Evolutionary conservation across 2,888 invertebrate genomes (phyloP), one percentile per base, ranked within the genome.

Genomic region (Diaperis boleti): DNA sequence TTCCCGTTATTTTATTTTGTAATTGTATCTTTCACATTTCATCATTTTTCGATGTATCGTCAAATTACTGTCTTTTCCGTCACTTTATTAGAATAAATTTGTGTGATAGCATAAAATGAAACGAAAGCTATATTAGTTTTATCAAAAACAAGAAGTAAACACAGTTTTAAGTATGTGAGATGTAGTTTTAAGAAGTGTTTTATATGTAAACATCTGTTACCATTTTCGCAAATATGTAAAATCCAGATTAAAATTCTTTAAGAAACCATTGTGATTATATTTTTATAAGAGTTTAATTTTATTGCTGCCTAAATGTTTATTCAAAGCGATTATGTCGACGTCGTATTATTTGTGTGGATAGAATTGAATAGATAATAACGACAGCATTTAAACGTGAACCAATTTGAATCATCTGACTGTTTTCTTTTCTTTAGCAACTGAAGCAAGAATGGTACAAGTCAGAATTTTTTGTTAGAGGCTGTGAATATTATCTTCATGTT

Each of bases 401-500:
- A 59, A 49, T 59, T 41, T 41, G 31, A 26, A 49, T 10, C 17
- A 59, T 59, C 59, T 59, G 59, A 59, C 59, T 59, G 17, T 41
- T 49, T 47, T 47, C 49, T 56, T 10, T 17, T 39, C 15, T 39
- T 54, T 41, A 29, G 42, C 20, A 33, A 26, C n/a, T 44, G n/a
- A 20, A 17, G 10, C 29, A 50, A 50, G 22, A 47, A 45, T 37
- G 57, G 47, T 61, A 54, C 61, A 52, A 52, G 72, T 70, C 70
- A 71, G 70, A 72, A 69, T 39, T 62, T 56, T 72, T 71, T 72
- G 74, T 75, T 72, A 69, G 74, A 76, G 78, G 76, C 77, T 78
- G 76, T 77, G 77, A 78, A 74, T 73, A 75, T 74, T 73, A 72
- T 75, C 75, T 74, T 72, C 64, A 62, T 61, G 62, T 69, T n/a